These are phyloP conservation scores for Baronia brevicornis DNA, from an alignment of 2,888 invertebrate species.

Conservation along the genomic window DNA sequence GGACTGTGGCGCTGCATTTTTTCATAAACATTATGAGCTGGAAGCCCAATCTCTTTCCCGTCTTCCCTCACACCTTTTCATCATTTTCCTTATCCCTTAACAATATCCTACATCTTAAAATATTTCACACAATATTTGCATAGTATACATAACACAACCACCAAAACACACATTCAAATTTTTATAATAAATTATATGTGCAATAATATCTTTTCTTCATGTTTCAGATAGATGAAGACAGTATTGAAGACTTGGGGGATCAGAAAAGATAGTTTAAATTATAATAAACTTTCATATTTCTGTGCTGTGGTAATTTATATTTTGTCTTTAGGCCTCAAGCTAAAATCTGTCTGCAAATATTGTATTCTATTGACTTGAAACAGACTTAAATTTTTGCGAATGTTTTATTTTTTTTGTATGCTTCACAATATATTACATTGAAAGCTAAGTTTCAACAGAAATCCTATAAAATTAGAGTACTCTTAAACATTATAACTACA, in stretches of 20 bases:
- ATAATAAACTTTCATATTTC: constrained; percentile 16
- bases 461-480: neutral
- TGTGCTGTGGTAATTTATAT: constrained; percentile 18
- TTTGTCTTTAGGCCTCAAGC: constrained; percentile 11
- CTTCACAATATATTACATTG: constrained; percentile 19
- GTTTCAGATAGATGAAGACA: constrained; percentile 91
- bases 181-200: constrained; percentile 7
- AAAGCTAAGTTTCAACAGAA: constrained; percentile 2
- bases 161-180: too few relatives aligned
- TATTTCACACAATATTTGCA: too few relatives aligned
- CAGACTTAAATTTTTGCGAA: constrained; percentile 27
- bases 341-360: constrained; percentile 4
- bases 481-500: neutral
- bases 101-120: too few relatives aligned
- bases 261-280: constrained; percentile 84
- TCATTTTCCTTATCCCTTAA: too few relatives aligned
- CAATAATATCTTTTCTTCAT: constrained; percentile 11
- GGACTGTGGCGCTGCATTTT: too few relatives aligned
- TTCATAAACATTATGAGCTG: too few relatives aligned
- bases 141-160: too few relatives aligned
- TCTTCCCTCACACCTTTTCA: too few relatives aligned
- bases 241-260: constrained; percentile 94
- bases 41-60: too few relatives aligned
- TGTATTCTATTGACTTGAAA: constrained; percentile 3
- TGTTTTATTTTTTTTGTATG: constrained; percentile 31